Evolutionary conservation across 1,140 invertebrate species (phyloP).

Genomic region (Neodiprion lecontei): DNA sequence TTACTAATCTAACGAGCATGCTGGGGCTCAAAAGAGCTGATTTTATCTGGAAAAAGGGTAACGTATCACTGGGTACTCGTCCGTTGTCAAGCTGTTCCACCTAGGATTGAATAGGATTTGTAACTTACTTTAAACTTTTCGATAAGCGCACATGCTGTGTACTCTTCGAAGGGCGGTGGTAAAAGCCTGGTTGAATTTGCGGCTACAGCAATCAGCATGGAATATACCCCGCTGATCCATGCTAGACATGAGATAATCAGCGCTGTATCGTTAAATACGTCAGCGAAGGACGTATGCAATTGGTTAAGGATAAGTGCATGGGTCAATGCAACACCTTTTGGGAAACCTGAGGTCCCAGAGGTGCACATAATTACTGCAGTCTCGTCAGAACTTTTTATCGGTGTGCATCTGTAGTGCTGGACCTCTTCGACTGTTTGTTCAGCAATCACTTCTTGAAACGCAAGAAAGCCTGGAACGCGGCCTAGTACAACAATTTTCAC

Average conservation of each 20-base stretch:
- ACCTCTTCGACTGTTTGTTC: conserved; percentile 29
- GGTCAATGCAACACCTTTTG: conserved; percentile 80
- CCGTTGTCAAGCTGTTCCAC: too few relatives aligned
- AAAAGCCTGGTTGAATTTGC: conserved; percentile 54
- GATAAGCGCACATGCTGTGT: conserved; percentile 65
- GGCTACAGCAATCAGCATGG: conserved; percentile 36
- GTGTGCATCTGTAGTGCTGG: conserved; percentile 8
- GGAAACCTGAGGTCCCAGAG: conserved; percentile 78
- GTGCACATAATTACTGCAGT: conserved; percentile 62
- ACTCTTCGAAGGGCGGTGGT: conserved; percentile 67
- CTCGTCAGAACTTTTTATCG: conserved; percentile 35
- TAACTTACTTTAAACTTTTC: conserved; percentile 65
- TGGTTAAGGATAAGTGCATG: conserved; percentile 54
- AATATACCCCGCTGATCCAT: conserved; percentile 55
- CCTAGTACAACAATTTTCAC: conserved; percentile 33
- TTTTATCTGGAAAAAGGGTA: conserved; percentile 61
- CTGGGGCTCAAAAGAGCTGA: conserved; percentile 41
- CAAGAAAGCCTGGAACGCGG: conserved; percentile 34
- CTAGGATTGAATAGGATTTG: conserved; percentile 60
- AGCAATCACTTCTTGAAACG: conserved; percentile 15
- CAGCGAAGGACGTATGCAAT: conserved; percentile 22
- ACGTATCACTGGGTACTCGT: conserved; percentile 55
- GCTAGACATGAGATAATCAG: conserved; percentile 55
- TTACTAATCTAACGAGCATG: not conserved
- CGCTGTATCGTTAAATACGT: conserved; percentile 29